Evolutionary conservation across 2,113 vertebrate species (phyloP).

Genomic region (Hemibagrus wyckioides): DNA sequence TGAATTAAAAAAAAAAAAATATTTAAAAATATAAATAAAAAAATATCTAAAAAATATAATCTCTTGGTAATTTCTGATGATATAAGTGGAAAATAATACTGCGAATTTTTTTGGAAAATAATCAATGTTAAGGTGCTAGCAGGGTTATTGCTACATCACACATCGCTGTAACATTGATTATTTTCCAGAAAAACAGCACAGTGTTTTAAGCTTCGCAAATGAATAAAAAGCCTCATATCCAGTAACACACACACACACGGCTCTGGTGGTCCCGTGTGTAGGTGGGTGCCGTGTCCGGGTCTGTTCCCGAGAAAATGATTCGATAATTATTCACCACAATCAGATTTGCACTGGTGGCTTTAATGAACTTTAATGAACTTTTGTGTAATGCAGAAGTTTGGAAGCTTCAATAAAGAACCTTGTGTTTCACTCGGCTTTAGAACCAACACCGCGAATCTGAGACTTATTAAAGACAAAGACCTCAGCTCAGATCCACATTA

Average conservation of each 20-base stretch:
- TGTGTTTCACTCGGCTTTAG: conserved; percentile 44
- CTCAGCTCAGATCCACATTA: too few relatives aligned
- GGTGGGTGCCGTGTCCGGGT: conserved; percentile 1
- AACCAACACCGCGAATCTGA: conserved; percentile 19
- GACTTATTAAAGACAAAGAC: background rate
- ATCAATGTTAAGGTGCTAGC: background rate
- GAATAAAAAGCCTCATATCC: background rate
- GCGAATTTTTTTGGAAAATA: background rate
- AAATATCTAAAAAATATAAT: too few relatives aligned
- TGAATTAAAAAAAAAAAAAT: background rate
- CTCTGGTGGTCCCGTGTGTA: conserved; percentile 51
- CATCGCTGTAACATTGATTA: background rate
- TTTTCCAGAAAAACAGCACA: background rate
- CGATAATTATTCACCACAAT: conserved; percentile 44
- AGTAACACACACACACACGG: background rate
- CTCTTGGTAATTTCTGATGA: background rate
- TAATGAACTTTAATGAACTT: conserved; percentile 40
- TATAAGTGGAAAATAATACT: background rate
- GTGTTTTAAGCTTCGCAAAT: background rate
- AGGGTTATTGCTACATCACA: background rate
- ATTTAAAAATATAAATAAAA: background rate
- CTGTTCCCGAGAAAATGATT: conserved; percentile 39
- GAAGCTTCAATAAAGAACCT: conserved; percentile 33
- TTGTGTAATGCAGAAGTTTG: conserved; percentile 45
- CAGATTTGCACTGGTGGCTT: conserved; percentile 33